Conservation (phyloP, 1,140 invertebrate species). For the Drosophila seguyi region DNA sequence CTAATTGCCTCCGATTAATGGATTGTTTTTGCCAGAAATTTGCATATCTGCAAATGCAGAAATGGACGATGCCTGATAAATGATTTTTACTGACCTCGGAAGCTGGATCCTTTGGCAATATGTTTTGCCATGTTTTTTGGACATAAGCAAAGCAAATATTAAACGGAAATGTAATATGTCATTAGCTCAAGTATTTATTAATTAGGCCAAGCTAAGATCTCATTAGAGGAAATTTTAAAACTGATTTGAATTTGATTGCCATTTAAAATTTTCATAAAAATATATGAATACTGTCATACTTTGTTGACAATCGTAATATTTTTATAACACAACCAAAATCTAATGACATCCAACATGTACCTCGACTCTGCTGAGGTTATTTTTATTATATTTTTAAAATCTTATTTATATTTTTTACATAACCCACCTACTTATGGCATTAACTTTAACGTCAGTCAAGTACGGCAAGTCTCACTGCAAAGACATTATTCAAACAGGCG, state of each 20-base stretch:
- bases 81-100: conserved; percentile 16
- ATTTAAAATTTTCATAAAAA: no score
- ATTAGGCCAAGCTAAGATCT: neutral
- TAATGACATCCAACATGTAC: no score
- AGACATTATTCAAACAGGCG: conserved; percentile 49
- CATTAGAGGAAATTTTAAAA: neutral
- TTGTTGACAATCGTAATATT: no score
- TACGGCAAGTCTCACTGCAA: conserved; percentile 21
- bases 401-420: neutral
- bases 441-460: conserved; percentile 18
- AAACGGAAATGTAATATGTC: neutral
- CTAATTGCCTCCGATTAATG: conserved; percentile 64
- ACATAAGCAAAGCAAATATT: neutral
- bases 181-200: neutral
- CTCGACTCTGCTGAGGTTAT: no score
- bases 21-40: conserved; percentile 25
- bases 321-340: no score
- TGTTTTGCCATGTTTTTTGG: neutral
- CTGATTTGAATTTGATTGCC: neutral
- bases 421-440: neutral
- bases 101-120: conserved; percentile 1
- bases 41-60: conserved; percentile 38
- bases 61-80: conserved; percentile 42
- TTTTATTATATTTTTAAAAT: neutral
- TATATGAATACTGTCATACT: no score